phyloP scores from a whole-genome alignment of 2,888 invertebrate genomes.

The Noctua janthina region DNA sequence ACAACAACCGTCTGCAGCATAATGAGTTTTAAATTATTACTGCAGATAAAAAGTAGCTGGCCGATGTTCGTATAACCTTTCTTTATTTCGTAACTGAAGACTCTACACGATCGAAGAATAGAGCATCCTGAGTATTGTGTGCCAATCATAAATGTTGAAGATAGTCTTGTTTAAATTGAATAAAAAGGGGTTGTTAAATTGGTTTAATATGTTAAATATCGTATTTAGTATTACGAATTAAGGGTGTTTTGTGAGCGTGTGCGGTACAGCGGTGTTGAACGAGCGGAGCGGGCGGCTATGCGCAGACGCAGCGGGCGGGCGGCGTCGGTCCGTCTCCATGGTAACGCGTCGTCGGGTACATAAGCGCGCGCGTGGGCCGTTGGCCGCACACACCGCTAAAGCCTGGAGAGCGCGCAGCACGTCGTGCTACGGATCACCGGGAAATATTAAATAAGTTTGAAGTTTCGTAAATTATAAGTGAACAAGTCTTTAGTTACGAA shows the following conservation, averaged over 20 bases:
- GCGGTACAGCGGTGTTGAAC: slow-evolving; percentile 52
- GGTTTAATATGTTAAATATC: slow-evolving; percentile 47
- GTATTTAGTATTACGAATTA: slow-evolving; percentile 57
- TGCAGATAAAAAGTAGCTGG: slow-evolving; percentile 87
- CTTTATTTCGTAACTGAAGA: slow-evolving; percentile 82
- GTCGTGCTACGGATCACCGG: slow-evolving; percentile 88
- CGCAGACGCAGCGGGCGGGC: slow-evolving; percentile 75
- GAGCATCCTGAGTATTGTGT: slow-evolving; percentile 51
- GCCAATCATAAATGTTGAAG: slow-evolving; percentile 52
- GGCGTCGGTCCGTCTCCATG: slow-evolving; percentile 88
- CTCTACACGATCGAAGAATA: slow-evolving; percentile 73
- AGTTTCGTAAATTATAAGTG: slow-evolving; percentile 89
- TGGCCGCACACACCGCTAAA: slow-evolving; percentile 83
- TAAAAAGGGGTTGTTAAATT: slow-evolving; percentile 47
- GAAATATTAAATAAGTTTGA: slow-evolving; percentile 80
- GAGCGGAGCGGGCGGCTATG: slow-evolving; percentile 62
- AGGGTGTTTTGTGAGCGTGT: slow-evolving; percentile 59
- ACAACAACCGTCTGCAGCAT: slow-evolving; percentile 86
- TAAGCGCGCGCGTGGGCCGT: slow-evolving; percentile 78
- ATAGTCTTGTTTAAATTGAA: slow-evolving; percentile 52
- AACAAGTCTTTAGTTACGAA: slow-evolving; percentile 87
- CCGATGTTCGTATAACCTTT: slow-evolving; percentile 84
- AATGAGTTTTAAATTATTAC: slow-evolving; percentile 90
- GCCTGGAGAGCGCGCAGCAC: slow-evolving; percentile 89
- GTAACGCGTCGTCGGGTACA: slow-evolving; percentile 81